These are phyloP conservation scores for Sebastes minor DNA, from an alignment of 2,797 vertebrate genomes.

Conservation along the genomic window DNA sequence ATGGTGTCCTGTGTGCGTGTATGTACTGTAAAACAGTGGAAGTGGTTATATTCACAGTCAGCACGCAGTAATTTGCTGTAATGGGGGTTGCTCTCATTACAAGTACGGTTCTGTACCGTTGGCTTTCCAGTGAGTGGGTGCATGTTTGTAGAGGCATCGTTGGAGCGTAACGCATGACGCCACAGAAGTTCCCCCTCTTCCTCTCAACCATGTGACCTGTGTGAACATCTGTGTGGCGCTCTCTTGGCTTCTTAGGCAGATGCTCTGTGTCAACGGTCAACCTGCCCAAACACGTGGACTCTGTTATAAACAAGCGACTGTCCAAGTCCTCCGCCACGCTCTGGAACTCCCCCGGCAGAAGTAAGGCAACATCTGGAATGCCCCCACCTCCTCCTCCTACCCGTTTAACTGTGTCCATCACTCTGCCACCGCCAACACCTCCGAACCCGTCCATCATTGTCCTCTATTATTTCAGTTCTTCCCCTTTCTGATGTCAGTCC, in stretches of 20 bases:
- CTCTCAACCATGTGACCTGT: slow-evolving; percentile 58
- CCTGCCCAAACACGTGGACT: slow-evolving; percentile 99
- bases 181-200: slow-evolving; percentile 29
- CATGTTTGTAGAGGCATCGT: slow-evolving; percentile 10
- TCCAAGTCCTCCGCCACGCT: slow-evolving; percentile 99
- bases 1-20: not conserved
- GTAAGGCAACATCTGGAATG: slow-evolving; percentile 86
- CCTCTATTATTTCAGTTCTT: slow-evolving; percentile 53
- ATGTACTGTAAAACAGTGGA: not conserved
- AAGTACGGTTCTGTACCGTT: not conserved
- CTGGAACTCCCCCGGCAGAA: slow-evolving; percentile 99
- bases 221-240: slow-evolving; percentile 81
- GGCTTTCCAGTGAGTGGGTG: slow-evolving; percentile 1
- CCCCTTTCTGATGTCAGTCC: slow-evolving; percentile 50
- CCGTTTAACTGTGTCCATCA: slow-evolving; percentile 65
- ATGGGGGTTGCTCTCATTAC: not conserved
- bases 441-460: slow-evolving; percentile 63
- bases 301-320: slow-evolving; percentile 99
- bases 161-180: slow-evolving; percentile 11
- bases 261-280: slow-evolving; percentile 98
- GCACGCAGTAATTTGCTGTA: not conserved
- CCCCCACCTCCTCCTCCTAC: slow-evolving; percentile 19
- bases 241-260: slow-evolving; percentile 93
- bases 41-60: not conserved
- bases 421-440: slow-evolving; percentile 35